Conservation (phyloP, 2,888 invertebrate species). For the Celastrina argiolus region DNA sequence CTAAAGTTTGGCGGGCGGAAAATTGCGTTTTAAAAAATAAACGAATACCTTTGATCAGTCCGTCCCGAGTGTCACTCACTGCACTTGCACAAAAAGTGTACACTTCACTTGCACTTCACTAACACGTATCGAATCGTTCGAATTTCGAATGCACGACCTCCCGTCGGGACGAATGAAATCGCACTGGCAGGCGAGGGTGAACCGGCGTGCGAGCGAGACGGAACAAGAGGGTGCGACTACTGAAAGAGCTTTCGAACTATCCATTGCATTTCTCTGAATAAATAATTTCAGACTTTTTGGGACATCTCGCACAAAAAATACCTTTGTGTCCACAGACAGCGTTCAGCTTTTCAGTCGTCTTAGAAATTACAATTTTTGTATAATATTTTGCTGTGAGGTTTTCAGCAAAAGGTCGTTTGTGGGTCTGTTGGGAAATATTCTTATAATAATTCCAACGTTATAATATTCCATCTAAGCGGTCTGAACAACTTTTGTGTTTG, state of each 20-base stretch:
- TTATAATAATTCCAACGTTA: neutral
- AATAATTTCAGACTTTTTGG: conserved; percentile 15
- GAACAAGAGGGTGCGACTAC: conserved; percentile 39
- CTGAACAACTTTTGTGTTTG: neutral
- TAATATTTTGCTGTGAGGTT: neutral
- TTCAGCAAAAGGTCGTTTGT: neutral
- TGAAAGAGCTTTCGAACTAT: conserved; percentile 36
- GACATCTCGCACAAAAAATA: conserved; percentile 1
- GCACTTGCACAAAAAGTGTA: conserved; percentile 24
- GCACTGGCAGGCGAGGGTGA: conserved; percentile 56
- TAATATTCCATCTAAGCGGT: neutral
- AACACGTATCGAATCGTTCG: conserved; percentile 13
- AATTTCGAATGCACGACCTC: conserved; percentile 38
- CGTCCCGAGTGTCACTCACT: conserved; percentile 3
- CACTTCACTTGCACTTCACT: conserved; percentile 25
- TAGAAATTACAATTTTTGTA: conserved; percentile 7
- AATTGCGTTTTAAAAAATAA: neutral
- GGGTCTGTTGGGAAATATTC: neutral
- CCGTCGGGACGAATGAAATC: conserved; percentile 44
- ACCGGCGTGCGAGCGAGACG: conserved; percentile 35
- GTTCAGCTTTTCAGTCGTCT: conserved; percentile 7
- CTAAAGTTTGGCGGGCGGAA: neutral
- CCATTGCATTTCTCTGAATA: conserved; percentile 20
- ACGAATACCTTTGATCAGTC: conserved; percentile 4
- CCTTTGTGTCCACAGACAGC: neutral